These are phyloP conservation scores for Turdus rufiventris DNA, from an alignment of 2,113 vertebrate genomes.

Conservation along the genomic window DNA sequence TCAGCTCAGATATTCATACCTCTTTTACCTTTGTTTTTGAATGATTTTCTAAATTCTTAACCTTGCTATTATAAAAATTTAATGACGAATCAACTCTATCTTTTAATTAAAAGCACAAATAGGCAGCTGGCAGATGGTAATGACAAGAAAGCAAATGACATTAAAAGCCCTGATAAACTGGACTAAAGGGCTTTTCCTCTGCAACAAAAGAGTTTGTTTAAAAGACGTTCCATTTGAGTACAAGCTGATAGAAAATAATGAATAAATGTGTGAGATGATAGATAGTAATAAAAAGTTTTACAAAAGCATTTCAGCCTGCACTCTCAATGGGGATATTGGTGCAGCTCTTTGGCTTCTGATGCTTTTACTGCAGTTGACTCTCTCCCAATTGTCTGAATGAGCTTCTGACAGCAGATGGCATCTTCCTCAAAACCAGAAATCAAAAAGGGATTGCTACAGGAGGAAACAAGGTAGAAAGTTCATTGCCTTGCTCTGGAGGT, in stretches of 20 bases:
- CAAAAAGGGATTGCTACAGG: background rate
- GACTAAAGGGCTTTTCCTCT: background rate
- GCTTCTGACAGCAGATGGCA: constrained; percentile 38
- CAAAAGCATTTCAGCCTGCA: background rate
- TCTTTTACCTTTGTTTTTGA: background rate
- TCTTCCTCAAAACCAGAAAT: background rate
- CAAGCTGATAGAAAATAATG: background rate
- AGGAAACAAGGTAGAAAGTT: background rate
- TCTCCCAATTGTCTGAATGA: background rate
- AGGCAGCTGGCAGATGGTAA: background rate
- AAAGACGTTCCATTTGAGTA: background rate
- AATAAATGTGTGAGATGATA: background rate
- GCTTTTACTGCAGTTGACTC: background rate
- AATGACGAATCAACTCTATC: background rate
- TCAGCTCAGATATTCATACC: background rate
- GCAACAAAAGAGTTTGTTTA: background rate
- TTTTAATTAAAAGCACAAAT: background rate
- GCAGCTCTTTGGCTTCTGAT: background rate
- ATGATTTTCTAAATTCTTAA: background rate
- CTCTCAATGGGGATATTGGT: background rate
- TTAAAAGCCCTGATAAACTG: background rate
- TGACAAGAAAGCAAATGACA: background rate
- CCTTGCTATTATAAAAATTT: background rate
- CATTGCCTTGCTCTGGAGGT: background rate
- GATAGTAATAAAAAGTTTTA: background rate